Evolutionary conservation across 2,888 invertebrate genomes (phyloP).

Genomic region (Gymnocheta viridis): DNA sequence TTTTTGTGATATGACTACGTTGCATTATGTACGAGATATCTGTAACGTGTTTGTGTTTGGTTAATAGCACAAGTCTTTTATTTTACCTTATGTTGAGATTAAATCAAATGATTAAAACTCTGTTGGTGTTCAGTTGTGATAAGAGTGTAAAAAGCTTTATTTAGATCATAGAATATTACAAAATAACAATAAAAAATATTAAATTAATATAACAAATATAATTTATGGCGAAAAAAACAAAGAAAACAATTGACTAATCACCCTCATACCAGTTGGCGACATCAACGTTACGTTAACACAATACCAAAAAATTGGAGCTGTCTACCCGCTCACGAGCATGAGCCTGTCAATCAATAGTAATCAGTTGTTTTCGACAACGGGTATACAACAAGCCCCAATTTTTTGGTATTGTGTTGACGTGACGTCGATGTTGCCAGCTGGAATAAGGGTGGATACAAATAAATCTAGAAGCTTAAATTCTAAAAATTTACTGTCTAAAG

Average conservation of each 20-base stretch:
- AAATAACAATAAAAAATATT: constrained; percentile 26
- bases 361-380: too few relatives aligned
- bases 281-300: too few relatives aligned
- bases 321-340: too few relatives aligned
- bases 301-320: too few relatives aligned
- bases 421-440: too few relatives aligned
- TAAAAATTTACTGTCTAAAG: constrained; percentile 4
- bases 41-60: background rate
- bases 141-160: constrained; percentile 66
- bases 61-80: background rate
- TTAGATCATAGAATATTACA: constrained; percentile 33
- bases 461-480: background rate
- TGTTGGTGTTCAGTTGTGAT: constrained; percentile 38
- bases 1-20: too few relatives aligned
- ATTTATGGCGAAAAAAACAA: background rate
- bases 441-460: too few relatives aligned
- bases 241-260: constrained; percentile 17
- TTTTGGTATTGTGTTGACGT: too few relatives aligned
- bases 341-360: too few relatives aligned
- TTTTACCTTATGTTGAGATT: background rate
- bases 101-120: constrained; percentile 43
- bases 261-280: too few relatives aligned
- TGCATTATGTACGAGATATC: background rate
- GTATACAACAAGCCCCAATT: too few relatives aligned
- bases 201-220: constrained; percentile 15